Evolutionary conservation across 1,140 invertebrate species (phyloP), one percentile per base, ranked within the genome.

Genomic region (Lethrus apterus): DNA sequence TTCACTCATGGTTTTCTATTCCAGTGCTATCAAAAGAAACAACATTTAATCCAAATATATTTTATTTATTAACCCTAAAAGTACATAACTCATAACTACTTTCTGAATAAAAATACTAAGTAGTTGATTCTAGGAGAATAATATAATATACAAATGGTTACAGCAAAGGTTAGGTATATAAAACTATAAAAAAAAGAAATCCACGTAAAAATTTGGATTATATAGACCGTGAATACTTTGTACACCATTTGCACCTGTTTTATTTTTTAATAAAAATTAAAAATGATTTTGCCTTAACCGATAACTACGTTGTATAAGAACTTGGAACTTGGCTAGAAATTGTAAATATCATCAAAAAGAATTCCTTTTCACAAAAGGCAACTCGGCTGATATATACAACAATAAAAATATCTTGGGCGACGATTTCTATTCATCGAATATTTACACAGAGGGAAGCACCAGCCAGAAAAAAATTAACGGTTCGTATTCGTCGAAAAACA

Each of bases 21-120:
- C n/a, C n/a, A n/a, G n/a, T n/a, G n/a, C n/a, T n/a, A n/a, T n/a
- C n/a, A n/a, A n/a, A 34, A 34, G 14, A 34, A 13, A 34, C 3
- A 4, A 23, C 8, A n/a, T n/a, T 38, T 38, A 38, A n/a, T 38
- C 35, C 35, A 38, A 38, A 38, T 38, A 38, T 38, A 38, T 38
- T 38, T 38, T 38, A 38, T 38, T 38, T n/a, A 21, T 38, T 38
- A 38, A 11, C 35, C 35, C 35, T 38, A 38, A 38, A 38, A 38
- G 10, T 38, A 38, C 35, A 38, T 10, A 38, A 18, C 14, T 18
- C 19, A 34, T 33, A 23, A 21, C 35, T 38, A 38, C n/a, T n/a
- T n/a, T 38, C 18, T n/a, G 35, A 38, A 38, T 38, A 38, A 38
- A 38, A 38, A 38, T 38, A 38, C 35, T 38, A 38, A 38, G 35